Conservation (phyloP, 2,113 vertebrate species). For the Corythornis vintsioides region DNA sequence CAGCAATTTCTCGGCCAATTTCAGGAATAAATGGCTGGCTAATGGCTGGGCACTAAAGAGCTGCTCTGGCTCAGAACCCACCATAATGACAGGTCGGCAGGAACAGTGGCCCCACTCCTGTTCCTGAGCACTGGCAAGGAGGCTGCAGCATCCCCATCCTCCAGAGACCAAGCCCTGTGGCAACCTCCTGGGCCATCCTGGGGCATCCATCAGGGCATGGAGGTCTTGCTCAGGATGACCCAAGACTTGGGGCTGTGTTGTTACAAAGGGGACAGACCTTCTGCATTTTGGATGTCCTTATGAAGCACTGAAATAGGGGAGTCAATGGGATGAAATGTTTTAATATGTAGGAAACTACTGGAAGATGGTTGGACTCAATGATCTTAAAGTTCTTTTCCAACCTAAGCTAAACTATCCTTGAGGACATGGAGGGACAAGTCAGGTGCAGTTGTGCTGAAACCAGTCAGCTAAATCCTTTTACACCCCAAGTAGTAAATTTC, state of each 20-base stretch:
- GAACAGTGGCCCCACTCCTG: neutral
- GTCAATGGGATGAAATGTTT: neutral
- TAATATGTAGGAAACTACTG: neutral
- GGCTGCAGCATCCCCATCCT: neutral
- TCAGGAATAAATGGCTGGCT: neutral
- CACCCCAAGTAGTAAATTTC: neutral
- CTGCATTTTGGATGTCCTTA: neutral
- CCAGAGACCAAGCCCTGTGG: rapidly evolving
- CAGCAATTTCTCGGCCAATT: neutral
- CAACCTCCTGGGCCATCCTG: rapidly evolving
- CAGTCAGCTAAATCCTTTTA: neutral
- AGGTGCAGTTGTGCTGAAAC: neutral
- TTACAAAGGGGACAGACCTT: neutral
- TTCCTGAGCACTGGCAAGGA: neutral
- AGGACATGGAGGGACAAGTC: neutral
- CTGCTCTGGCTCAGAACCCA: neutral
- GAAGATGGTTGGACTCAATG: neutral
- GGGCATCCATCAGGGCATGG: neutral
- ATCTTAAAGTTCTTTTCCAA: neutral
- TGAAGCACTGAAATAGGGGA: neutral
- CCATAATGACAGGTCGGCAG: neutral
- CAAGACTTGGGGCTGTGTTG: neutral
- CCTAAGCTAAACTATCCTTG: neutral
- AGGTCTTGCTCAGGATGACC: neutral
- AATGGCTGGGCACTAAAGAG: neutral